phyloP scores from a whole-genome alignment of 2,797 vertebrate genomes.

The Rhynchotus rufescens region DNA sequence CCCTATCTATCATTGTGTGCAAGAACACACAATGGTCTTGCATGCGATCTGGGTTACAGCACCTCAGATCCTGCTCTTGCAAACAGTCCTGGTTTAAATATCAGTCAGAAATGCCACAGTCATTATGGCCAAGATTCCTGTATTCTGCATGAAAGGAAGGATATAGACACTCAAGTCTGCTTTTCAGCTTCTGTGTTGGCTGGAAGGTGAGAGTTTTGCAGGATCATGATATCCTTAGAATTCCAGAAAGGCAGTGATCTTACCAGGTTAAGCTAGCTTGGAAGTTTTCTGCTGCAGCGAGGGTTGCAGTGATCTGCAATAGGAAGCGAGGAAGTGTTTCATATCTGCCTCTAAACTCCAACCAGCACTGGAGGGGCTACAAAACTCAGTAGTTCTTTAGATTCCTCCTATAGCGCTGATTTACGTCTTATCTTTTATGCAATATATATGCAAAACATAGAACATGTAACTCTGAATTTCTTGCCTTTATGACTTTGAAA shows the following conservation, averaged over 20 bases:
- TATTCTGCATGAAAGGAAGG: neutral
- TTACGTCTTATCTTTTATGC: neutral
- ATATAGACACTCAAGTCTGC: neutral
- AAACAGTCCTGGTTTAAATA: neutral
- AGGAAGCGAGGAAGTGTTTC: neutral
- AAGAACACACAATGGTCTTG: neutral
- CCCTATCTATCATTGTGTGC: neutral
- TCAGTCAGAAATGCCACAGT: neutral
- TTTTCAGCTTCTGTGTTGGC: neutral
- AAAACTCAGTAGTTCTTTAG: neutral
- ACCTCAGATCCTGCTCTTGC: neutral
- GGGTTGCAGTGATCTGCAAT: neutral
- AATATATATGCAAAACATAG: neutral
- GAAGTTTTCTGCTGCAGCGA: neutral
- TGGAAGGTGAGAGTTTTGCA: neutral
- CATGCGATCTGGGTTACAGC: neutral
- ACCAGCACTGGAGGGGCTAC: neutral
- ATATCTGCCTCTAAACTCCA: neutral
- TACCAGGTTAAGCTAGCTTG: neutral
- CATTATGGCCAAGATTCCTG: neutral
- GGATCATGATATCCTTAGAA: neutral
- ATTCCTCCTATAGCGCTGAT: neutral
- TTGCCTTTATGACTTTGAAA: conserved; percentile 23
- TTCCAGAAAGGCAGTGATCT: neutral
- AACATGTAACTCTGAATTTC: neutral